Base-by-base conservation (phyloP, 2,113 vertebrate genomes). In the Myrmecobius fasciatus region DNA sequence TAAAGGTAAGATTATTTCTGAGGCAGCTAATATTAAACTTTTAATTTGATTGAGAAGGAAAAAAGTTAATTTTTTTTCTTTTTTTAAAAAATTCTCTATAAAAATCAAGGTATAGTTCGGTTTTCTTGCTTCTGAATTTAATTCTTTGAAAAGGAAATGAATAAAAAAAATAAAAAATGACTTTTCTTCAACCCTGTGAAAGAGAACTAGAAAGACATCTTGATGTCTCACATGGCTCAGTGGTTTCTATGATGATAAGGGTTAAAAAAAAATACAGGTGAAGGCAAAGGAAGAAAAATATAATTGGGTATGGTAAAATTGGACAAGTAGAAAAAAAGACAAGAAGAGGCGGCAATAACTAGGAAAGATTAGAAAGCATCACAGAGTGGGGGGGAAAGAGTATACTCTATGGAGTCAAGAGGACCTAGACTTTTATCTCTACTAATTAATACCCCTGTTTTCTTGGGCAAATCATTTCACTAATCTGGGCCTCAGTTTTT, bases 111-210 rank as follows among this genome's bases (percentile, higher is more conserved):
- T 2, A 1, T 90, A 67, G 0, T 91, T 94, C 94, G 53, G 49
- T 54, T 89, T 51, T 67, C n/a, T 52, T 52, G 49, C 89, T 22
- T 25, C 46, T 60, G 75, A 89, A 91, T 92, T 90, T 93, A 93
- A 83, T 95, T 96, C 31, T 83, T 93, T 8, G 91, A 7, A 31
- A 92, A 89, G 95, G 51, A 60, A 91, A 67, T 6, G 0, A 93
- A 93, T 51, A 95, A 92, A 93, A 91, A n/a, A n/a, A n/a, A n/a
- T n/a, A n/a, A n/a, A n/a, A n/a, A n/a, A n/a, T 49, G 28, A 54
- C 26, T 91, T 25, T 36, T 92, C 92, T 67, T 67, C 47, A 91
- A 54, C 10, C 52, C 48, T 91, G 12, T n/a, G 7, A 94, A 46
- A 6, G 49, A 83, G 3, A 75, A 89, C 10, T 95, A 11, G 25